A percentile compares a stretch with the other conserved stretches of the same genome.
Evolutionary conservation across 2,113 vertebrate genomes (phyloP).

Genomic region (Pseudopodoces humilis): DNA sequence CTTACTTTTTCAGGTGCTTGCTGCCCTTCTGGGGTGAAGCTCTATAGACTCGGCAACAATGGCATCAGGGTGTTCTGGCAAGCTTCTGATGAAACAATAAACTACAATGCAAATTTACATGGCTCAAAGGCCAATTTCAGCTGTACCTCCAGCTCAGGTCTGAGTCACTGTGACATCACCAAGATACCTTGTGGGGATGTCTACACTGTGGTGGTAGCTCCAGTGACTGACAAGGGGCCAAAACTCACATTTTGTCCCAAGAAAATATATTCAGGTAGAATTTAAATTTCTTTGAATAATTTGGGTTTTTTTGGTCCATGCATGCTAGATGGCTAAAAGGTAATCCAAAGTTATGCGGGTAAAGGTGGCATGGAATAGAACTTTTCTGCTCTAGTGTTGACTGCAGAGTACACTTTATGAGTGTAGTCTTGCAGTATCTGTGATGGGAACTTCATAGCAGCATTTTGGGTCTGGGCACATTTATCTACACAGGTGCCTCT

Average conservation of each 20-base stretch:
- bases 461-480: neutral
- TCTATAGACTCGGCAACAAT: slow-evolving; percentile 79
- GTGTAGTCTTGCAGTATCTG: neutral
- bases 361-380: neutral
- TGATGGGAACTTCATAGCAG: neutral
- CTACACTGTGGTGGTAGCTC: slow-evolving; percentile 84
- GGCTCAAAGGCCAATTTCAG: slow-evolving; percentile 86
- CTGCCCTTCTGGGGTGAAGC: slow-evolving; percentile 86
- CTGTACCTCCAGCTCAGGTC: slow-evolving; percentile 70
- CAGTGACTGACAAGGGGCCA: slow-evolving; percentile 68
- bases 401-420: neutral
- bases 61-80: slow-evolving; percentile 85
- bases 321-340: neutral
- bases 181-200: slow-evolving; percentile 84
- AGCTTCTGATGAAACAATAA: slow-evolving; percentile 64
- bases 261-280: slow-evolving; percentile 87
- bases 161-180: slow-evolving; percentile 81
- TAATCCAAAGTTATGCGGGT: neutral
- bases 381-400: neutral
- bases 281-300: neutral
- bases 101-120: slow-evolving; percentile 77
- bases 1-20: slow-evolving; percentile 78
- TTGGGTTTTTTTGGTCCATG: neutral
- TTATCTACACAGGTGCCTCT: neutral
- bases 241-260: slow-evolving; percentile 85